Evolutionary conservation across 2,113 vertebrate genomes (phyloP).

Genomic region (Macroglossus sobrinus): DNA sequence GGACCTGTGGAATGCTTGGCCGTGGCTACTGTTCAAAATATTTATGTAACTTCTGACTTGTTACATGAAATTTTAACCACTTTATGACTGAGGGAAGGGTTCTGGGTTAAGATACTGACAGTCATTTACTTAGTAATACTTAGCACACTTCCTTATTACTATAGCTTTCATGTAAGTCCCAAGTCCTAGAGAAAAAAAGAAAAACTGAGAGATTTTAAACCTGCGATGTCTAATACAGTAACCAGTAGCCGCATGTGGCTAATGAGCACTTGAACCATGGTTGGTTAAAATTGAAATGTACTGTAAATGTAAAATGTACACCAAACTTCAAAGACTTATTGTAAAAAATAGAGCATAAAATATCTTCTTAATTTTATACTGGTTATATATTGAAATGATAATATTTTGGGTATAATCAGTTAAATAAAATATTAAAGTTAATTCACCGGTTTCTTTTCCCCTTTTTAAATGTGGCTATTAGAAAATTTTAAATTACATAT

Average conservation of each 20-base stretch:
- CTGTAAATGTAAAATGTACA: neutral
- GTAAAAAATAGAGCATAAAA: neutral
- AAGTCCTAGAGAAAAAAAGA: neutral
- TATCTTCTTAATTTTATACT: neutral
- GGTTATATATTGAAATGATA: neutral
- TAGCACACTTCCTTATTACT: neutral
- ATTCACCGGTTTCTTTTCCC: neutral
- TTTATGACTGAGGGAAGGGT: neutral
- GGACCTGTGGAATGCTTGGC: neutral
- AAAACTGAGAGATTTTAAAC: neutral
- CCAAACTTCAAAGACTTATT: neutral
- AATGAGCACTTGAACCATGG: neutral
- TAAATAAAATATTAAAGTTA: slow-evolving; percentile 22
- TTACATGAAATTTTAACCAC: neutral
- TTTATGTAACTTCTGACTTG: neutral
- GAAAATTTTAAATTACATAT: neutral
- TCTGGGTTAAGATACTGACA: neutral
- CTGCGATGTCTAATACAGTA: neutral
- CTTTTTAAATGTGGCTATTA: neutral
- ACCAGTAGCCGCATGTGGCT: neutral
- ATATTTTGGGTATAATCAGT: neutral
- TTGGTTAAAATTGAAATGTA: neutral
- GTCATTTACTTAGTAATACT: neutral
- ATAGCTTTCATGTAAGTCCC: neutral
- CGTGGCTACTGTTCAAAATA: neutral